Conservation (phyloP, 1,140 invertebrate genomes). For the Lordiphosa mommai region DNA sequence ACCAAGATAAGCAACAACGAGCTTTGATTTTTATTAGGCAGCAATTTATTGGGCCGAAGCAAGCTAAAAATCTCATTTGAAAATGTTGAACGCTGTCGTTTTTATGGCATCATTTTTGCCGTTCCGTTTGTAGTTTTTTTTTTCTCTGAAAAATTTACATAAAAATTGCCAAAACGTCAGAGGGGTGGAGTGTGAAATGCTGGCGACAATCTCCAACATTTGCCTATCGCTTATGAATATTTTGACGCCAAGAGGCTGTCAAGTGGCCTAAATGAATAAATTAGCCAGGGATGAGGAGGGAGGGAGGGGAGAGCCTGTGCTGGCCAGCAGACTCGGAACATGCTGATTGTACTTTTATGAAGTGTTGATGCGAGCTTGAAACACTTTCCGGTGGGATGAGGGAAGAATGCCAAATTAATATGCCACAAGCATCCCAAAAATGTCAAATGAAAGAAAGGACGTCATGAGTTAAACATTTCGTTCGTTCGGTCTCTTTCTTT, state of each 20-base stretch:
- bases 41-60: conserved; percentile 48
- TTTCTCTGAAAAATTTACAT: conserved; percentile 45
- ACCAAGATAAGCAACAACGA: conserved; percentile 49
- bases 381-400: background rate
- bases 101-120: conserved; percentile 57
- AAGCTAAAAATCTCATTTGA: conserved; percentile 58
- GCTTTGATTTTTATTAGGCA: conserved; percentile 63
- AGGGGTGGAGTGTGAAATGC: conserved; percentile 11
- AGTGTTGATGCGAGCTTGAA: conserved; percentile 50
- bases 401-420: background rate
- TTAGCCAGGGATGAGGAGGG: conserved; percentile 26
- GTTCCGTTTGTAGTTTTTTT: conserved; percentile 48
- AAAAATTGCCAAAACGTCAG: conserved; percentile 45
- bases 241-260: conserved; percentile 52
- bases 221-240: conserved; percentile 71
- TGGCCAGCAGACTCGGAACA: conserved; percentile 18
- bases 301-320: background rate
- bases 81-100: conserved; percentile 57
- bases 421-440: no score
- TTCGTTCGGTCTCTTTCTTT: no score
- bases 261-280: conserved; percentile 62
- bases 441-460: no score
- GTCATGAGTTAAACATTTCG: no score
- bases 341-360: conserved; percentile 61
- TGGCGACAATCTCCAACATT: conserved; percentile 39